Base-by-base conservation (phyloP, 2,888 invertebrate genomes). In the Hirtodrosophila alboralis region DNA sequence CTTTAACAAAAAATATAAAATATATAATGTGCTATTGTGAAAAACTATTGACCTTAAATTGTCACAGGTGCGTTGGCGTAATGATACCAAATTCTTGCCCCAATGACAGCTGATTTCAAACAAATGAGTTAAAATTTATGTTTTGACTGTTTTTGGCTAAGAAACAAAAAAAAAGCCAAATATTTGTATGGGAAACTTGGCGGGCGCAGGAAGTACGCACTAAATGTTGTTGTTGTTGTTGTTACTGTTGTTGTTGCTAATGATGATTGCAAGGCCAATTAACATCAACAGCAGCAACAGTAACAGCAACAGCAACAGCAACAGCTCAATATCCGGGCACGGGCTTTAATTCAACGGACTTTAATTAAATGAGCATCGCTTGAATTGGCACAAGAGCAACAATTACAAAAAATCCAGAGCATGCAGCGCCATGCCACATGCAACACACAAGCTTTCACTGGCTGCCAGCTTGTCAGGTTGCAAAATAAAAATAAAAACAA, bases 391-490 rank as follows among this genome's bases (percentile, higher is more conserved):
- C 68, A 58, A 70, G 62, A 62, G 76, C 73, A 71, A 67, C 80
- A 78, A 78, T 84, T 84, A 84, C 77, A 51, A 80, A n/a, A n/a
- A n/a, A 81, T 84, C 77, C 84, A 64, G 81, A 78, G 73, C 83
- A 75, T 58, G 58, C 80, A 67, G 75, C 67, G 58, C 53, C 47
- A 53, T 47, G 44, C 43, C 57, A 53, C 62, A 60, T 72, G 67
- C 72, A 67, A 57, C 38, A 40, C n/a, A n/a, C n/a, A 12, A 57
- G 65, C 56, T 67, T 76, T 62, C 63, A 68, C 73, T 78, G 49
- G 8, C 51, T 63, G 62, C 58, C 57, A 41, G 38, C 38, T 61
- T 54, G 41, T 13, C 33, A 27, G 18, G 44, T 18, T 34, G 45
- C 28, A 47, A 26, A 37, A 10, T 16, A 36, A 14, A 2, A 28